Base-by-base conservation (phyloP, 2,797 vertebrate species). In the Cryptoblepharus egeriae region DNA sequence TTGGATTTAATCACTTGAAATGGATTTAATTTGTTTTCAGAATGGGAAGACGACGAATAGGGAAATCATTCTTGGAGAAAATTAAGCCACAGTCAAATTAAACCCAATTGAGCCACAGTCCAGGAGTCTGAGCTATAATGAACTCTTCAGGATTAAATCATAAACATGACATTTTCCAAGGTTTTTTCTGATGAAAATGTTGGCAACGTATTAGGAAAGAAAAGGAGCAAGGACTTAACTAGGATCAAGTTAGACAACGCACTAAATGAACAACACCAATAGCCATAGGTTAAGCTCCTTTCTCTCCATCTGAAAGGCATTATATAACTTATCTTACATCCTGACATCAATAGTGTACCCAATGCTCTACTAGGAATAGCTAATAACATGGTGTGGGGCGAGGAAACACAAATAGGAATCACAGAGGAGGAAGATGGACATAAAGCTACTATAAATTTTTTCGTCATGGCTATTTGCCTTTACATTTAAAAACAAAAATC, bases 21-120 rank as follows among this genome's bases (percentile, higher is more conserved):
- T 1, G 49, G 30, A 80, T 32, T 37, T 70, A 67, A 73, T 83
- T 78, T 83, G 55, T 61, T 82, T 84, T 71, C 76, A 87, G 28
- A 69, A 81, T 13, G 75, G 35, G 28, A 75, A 84, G 13, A 81
- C 39, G 74, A 60, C 80, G 65, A 78, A 78, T 72, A 80, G 75
- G 57, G 81, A 84, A 77, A 9, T 77, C 11, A 35, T n/a, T 64
- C 22, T 85, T 79, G 67, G 74, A 75, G 42, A 28, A 82, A 77
- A 69, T 2, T 83, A 78, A 78, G 69, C 69, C 61, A 57, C 61
- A 83, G 63, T 45, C 61, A 83, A 78, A 83, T 78, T 78, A 83
- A 78, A 61, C 15, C 73, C 20, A 57, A 63, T 30, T 75, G 42
- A 80, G 64, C 65, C 42, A 75, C 42, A 80, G 42, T 42, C 72